A percentile compares a stretch with the other conserved stretches of the same genome.
Evolutionary conservation across 2,113 vertebrate species (phyloP).

Genomic region (Nettapus auritus): DNA sequence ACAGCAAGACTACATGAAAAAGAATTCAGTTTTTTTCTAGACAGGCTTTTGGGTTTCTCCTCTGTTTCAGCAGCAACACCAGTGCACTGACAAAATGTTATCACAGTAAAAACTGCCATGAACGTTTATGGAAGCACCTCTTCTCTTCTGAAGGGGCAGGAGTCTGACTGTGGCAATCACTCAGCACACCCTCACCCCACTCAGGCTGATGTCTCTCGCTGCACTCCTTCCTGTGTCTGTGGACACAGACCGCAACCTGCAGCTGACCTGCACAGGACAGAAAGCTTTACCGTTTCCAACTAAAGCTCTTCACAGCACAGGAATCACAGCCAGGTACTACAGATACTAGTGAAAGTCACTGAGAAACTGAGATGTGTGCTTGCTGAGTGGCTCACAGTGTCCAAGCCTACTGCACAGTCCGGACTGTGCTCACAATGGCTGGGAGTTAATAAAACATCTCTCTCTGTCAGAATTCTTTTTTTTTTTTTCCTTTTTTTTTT

Average conservation of each 20-base stretch:
- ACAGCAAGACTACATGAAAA: background rate
- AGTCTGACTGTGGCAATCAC: background rate
- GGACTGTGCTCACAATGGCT: background rate
- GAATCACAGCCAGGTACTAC: background rate
- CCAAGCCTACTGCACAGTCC: background rate
- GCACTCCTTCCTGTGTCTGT: background rate
- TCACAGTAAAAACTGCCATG: background rate
- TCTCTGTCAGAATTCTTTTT: background rate
- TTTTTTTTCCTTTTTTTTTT: background rate
- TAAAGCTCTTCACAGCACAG: background rate
- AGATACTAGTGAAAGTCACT: background rate
- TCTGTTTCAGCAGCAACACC: background rate
- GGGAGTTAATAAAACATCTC: constrained; percentile 53
- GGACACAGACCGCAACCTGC: background rate
- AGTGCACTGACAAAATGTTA: background rate
- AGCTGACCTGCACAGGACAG: background rate
- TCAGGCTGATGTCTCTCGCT: background rate
- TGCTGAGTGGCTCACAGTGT: background rate
- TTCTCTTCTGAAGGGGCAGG: background rate
- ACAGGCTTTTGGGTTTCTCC: background rate
- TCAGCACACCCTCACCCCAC: background rate
- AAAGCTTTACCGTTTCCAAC: background rate
- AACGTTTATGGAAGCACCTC: background rate
- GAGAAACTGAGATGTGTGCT: background rate
- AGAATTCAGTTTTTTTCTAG: background rate